Percentiles rank a stretch among this genome's conserved stretches.
These are phyloP conservation scores for Nomada goodeniana DNA, from an alignment of 2,888 invertebrate genomes.

Conservation along the genomic window DNA sequence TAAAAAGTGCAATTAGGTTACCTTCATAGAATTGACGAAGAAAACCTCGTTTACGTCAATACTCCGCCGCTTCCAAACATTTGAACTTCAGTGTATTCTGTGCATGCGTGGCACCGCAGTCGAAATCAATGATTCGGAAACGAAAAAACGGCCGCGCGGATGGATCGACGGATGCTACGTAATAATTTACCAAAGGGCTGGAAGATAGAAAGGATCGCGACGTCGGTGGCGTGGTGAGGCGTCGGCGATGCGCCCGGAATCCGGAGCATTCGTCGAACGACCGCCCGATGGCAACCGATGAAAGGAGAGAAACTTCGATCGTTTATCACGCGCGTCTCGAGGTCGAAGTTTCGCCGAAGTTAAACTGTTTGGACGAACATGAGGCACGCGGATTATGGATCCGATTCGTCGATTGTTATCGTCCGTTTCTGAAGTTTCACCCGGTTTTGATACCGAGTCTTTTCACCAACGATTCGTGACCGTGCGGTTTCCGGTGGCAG, in stretches of 20 bases:
- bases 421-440: slow-evolving; percentile 43
- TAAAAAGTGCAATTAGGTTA: no score
- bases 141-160: neutral
- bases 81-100: no score
- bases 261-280: slow-evolving; percentile 52
- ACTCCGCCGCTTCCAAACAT: no score
- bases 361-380: slow-evolving; percentile 66
- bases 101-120: no score
- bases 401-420: slow-evolving; percentile 67
- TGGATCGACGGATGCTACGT: slow-evolving; percentile 20
- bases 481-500: slow-evolving; percentile 9
- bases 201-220: slow-evolving; percentile 22
- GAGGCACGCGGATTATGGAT: slow-evolving; percentile 68
- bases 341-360: slow-evolving; percentile 64
- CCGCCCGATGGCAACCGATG: slow-evolving; percentile 53
- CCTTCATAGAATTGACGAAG: no score
- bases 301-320: slow-evolving; percentile 62
- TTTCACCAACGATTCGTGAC: slow-evolving; percentile 31
- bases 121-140: slow-evolving; percentile 19
- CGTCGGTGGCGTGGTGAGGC: slow-evolving; percentile 10
- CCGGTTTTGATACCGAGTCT: slow-evolving; percentile 24
- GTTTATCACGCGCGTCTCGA: slow-evolving; percentile 66
- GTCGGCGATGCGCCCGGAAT: slow-evolving; percentile 53
- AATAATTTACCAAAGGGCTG: slow-evolving; percentile 50
- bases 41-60: no score